phyloP scores from a whole-genome alignment of 2,113 vertebrate species.

The Galemys pyrenaicus region DNA sequence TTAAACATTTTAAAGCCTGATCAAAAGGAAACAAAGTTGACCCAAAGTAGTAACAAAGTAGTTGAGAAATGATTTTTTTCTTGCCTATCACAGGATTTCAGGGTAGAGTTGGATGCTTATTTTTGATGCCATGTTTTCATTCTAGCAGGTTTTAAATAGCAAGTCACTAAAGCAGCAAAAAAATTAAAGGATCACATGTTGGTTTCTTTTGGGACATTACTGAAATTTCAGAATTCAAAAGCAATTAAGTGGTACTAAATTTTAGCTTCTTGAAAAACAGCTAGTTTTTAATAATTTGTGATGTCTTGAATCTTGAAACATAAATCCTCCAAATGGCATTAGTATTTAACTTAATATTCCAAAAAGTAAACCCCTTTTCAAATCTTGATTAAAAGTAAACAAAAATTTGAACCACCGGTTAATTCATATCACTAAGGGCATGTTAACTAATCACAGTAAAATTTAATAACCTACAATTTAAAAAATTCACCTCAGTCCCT shows the following conservation, averaged over 20 bases:
- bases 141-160: not conserved
- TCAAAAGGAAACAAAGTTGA: not conserved
- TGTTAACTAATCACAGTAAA: not conserved
- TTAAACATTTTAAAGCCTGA: not conserved
- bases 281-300: not conserved
- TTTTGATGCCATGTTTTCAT: not conserved
- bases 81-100: not conserved
- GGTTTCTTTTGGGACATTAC: not conserved
- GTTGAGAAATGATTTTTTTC: not conserved
- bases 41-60: not conserved
- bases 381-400: slow-evolving; percentile 18
- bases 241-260: not conserved
- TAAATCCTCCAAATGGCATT: not conserved
- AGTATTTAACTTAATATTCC: slow-evolving; percentile 4
- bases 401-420: not conserved
- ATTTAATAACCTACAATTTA: slow-evolving; percentile 28
- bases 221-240: slow-evolving; percentile 15
- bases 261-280: slow-evolving; percentile 43
- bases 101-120: not conserved
- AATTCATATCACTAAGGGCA: not conserved
- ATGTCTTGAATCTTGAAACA: not conserved
- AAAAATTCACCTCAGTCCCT: no score
- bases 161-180: not conserved
- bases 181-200: not conserved
- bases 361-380: not conserved